Percentiles rank a stretch among this genome's conserved stretches.
Conservation (phyloP, 2,113 vertebrate genomes). For the Anas platyrhynchos region DNA sequence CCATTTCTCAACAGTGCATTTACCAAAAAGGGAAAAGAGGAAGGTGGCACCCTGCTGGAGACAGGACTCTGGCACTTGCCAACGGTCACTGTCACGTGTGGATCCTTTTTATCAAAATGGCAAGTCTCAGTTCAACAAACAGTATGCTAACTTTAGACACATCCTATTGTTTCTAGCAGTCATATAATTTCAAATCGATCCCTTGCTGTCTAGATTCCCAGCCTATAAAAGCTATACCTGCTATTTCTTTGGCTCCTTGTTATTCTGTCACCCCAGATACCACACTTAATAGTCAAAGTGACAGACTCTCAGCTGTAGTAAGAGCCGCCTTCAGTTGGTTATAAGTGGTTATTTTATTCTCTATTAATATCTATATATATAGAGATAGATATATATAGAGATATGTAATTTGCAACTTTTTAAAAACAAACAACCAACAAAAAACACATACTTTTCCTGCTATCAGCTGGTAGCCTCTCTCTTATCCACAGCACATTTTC, state of each 20-base stretch:
- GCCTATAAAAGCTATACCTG: neutral
- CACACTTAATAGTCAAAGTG: neutral
- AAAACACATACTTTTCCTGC: neutral
- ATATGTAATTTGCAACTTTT: neutral
- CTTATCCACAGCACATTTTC: neutral
- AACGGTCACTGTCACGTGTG: accelerated
- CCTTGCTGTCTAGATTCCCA: neutral
- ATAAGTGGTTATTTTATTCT: neutral
- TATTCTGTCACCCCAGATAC: neutral
- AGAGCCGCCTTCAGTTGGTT: neutral
- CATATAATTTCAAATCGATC: neutral
- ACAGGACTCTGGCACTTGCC: neutral
- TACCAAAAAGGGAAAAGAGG: neutral
- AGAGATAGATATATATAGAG: no score
- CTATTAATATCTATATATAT: neutral
- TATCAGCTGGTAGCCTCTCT: neutral
- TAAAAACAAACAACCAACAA: neutral
- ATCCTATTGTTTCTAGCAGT: neutral
- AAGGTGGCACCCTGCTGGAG: neutral
- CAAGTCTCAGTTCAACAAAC: neutral
- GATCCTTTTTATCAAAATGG: neutral
- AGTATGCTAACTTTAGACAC: neutral
- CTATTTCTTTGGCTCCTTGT: neutral
- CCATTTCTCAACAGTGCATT: accelerated
- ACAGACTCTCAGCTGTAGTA: neutral